Percentiles rank a stretch among this genome's conserved stretches.
Evolutionary conservation across 2,113 vertebrate species (phyloP).

Genomic region (Eonycteris spelaea): DNA sequence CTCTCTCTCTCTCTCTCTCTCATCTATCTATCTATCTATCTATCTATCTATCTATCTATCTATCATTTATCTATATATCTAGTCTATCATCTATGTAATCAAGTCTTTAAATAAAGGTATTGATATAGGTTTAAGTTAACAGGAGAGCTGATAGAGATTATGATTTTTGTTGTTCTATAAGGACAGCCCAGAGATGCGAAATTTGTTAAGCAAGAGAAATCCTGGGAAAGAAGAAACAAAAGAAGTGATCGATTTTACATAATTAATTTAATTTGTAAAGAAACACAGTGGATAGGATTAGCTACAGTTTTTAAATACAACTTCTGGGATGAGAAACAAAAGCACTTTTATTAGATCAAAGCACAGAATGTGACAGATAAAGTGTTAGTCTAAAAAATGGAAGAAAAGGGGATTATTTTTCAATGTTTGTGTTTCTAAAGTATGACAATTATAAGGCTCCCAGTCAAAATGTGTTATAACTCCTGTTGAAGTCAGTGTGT

Average conservation of each 20-base stretch:
- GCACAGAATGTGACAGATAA: constrained; percentile 11
- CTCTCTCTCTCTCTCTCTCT: too few species aligned
- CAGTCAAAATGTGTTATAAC: constrained; percentile 38
- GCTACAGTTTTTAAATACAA: constrained; percentile 51
- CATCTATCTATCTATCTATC: too few species aligned
- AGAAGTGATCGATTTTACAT: constrained; percentile 29
- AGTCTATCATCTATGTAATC: too few species aligned
- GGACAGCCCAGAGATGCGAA: background rate
- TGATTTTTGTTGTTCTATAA: background rate
- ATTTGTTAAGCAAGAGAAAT: background rate
- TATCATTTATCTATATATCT: too few species aligned
- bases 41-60: too few species aligned
- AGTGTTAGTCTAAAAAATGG: constrained; percentile 26
- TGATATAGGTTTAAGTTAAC: background rate
- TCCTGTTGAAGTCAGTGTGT: constrained; percentile 31
- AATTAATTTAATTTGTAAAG: constrained; percentile 62
- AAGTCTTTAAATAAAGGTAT: background rate
- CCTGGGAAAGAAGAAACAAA: constrained; percentile 28
- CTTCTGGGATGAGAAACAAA: constrained; percentile 58
- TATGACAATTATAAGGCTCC: constrained; percentile 6
- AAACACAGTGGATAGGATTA: constrained; percentile 48
- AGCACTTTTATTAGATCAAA: constrained; percentile 55
- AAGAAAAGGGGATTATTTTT: constrained; percentile 43
- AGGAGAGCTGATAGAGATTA: background rate
- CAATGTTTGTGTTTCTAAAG: constrained; percentile 51